Conservation (phyloP, 2,113 vertebrate genomes). For the Electrona antarctica region DNA sequence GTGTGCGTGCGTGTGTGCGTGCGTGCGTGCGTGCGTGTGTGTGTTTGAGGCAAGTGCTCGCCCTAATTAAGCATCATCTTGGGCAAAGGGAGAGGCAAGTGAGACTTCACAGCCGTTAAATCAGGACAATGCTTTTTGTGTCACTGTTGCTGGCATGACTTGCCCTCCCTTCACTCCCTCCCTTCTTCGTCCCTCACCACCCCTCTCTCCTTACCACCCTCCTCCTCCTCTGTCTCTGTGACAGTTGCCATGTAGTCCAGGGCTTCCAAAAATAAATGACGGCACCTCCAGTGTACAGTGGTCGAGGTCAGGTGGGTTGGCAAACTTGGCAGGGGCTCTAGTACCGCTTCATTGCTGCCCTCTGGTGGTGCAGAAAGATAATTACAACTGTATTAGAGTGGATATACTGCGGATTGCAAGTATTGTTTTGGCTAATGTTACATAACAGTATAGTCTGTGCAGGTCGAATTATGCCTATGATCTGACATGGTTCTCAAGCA, state of each 20-base stretch:
- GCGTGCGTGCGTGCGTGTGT: constrained; percentile 19
- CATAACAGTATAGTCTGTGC: too few species aligned
- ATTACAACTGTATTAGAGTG: constrained; percentile 23
- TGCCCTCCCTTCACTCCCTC: constrained; percentile 43
- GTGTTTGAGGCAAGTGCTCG: constrained; percentile 41
- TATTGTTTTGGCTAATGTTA: background rate
- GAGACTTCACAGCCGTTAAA: constrained; percentile 74
- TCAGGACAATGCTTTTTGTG: constrained; percentile 81
- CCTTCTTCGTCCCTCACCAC: constrained; percentile 40
- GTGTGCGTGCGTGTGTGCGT: constrained; percentile 4
- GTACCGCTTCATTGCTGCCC: constrained; percentile 36
- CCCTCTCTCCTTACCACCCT: constrained; percentile 19
- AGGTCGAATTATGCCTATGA: too few species aligned
- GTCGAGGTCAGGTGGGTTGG: constrained; percentile 72
- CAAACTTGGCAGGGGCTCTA: constrained; percentile 39
- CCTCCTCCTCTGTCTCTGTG: constrained; percentile 55
- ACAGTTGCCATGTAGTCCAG: constrained; percentile 65
- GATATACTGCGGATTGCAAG: background rate
- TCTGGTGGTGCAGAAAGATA: constrained; percentile 44
- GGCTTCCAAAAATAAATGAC: constrained; percentile 78
- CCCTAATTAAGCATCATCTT: constrained; percentile 72
- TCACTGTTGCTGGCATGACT: constrained; percentile 68
- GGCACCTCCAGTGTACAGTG: constrained; percentile 59
- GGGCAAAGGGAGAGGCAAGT: constrained; percentile 57
- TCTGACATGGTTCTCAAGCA: too few species aligned